Evolutionary conservation across 2,113 vertebrate species (phyloP), one percentile per base, ranked within the genome.

Genomic region (Atractosteus spatula): DNA sequence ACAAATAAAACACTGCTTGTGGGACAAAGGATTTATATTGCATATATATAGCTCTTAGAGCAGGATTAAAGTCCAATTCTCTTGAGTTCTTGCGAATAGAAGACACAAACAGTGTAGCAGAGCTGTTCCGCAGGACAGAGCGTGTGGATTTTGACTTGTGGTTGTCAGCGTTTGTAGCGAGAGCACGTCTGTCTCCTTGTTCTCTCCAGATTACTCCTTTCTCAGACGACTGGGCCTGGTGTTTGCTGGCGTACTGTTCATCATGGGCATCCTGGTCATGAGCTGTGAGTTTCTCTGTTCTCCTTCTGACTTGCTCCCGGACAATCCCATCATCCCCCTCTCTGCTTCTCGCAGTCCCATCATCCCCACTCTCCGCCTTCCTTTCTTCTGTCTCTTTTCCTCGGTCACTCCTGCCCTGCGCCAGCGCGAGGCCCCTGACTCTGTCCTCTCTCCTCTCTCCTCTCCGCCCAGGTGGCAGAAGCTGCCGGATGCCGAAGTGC

Each of bases 191-290:
- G 17, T 29, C 17, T 29, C 29, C 13, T 71, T n/a, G 68, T 41
- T 68, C 3, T 75, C 14, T 74, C 4, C 71, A 91, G 89, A 91
- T 77, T 88, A 91, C 14, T 0, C 47, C 0, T 71, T 72, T 64
- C 75, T 91, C 62, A 85, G 83, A 43, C 0, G 44, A 0, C 77
- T 51, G 29, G 91, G 91, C 1, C 72, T 92, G 29, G 51, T 56
- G 42, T 75, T 92, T 1, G 89, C 89, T 10, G 84, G 75, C 1
- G 3, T 88, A 0, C 84, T 92, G 66, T 92, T 92, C 59, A 0
- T 90, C 17, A 0, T 87, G 16, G 91, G 91, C 3, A 87, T 91
- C 70, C 63, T 91, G 82, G 75, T 92, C 55, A 69, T 92, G 12
- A 43, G 78, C 51, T 90, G 91, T 92, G 74, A 90, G 91, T 86